These are phyloP conservation scores for Trididemnum miniatum DNA, from an alignment of 23 tunicate species.

Conservation along the genomic window DNA sequence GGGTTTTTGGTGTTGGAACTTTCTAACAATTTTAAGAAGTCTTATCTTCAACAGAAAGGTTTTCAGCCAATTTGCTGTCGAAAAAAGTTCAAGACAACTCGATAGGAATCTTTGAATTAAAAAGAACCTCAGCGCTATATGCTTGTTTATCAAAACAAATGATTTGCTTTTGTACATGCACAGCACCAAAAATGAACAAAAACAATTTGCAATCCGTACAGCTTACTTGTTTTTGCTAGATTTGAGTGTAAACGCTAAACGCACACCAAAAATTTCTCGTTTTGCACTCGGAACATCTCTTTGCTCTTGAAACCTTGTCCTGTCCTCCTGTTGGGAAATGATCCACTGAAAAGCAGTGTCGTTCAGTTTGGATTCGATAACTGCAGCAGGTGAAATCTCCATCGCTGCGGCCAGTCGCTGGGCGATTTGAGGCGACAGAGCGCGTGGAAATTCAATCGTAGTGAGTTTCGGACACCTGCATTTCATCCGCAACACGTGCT, in stretches of 20 bases:
- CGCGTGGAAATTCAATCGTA: constrained; percentile 4
- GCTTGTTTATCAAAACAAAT: too few species aligned
- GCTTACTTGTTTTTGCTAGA: constrained; percentile 22
- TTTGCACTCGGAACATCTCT: constrained; percentile 13
- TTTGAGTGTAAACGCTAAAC: constrained; percentile 24
- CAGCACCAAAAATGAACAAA: constrained; percentile 11
- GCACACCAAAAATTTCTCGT: not conserved
- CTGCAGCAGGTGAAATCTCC: constrained; percentile 17
- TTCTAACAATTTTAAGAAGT: too few species aligned
- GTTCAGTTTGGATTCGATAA: not conserved
- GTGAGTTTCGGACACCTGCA: constrained; percentile 11
- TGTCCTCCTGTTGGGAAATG: constrained; percentile 31
- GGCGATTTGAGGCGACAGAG: not conserved
- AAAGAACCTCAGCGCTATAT: too few species aligned
- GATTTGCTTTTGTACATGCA: too few species aligned
- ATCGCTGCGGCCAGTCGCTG: constrained; percentile 4
- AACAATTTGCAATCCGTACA: not conserved
- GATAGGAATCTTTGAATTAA: too few species aligned
- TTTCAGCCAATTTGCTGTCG: too few species aligned
- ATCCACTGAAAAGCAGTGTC: constrained; percentile 38
- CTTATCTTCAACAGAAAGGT: too few species aligned
- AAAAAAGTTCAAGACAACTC: too few species aligned
- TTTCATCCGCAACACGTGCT: not conserved
- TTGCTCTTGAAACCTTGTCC: not conserved
- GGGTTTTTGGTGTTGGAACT: too few species aligned